Evolutionary conservation across 2,113 vertebrate genomes (phyloP).

Genomic region (Erythrocebus patas): DNA sequence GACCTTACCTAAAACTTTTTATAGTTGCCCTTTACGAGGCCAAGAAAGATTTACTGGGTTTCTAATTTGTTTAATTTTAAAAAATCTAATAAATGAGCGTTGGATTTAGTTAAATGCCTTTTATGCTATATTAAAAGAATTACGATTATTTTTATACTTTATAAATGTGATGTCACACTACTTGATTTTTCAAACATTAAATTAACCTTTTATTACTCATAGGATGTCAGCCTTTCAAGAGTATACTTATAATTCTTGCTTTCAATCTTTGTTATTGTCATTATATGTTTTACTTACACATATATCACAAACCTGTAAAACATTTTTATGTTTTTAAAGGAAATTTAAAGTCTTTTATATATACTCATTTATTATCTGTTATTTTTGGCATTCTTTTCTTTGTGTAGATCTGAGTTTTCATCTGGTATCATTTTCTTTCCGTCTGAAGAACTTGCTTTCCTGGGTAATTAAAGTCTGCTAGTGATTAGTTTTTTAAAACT

Average conservation of each 20-base stretch:
- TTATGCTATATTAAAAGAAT: not conserved
- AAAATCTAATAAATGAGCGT: not conserved
- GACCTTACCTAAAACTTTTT: not conserved
- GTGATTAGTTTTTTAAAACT: not conserved
- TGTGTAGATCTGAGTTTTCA: not conserved
- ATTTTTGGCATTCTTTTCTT: not conserved
- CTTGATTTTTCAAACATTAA: not conserved
- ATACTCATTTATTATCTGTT: not conserved
- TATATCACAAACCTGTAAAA: not conserved
- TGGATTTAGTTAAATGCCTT: not conserved
- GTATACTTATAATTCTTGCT: not conserved
- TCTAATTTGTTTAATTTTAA: not conserved
- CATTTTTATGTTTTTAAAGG: not conserved
- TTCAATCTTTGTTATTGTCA: not conserved
- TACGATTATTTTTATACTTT: not conserved
- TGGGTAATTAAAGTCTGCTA: not conserved
- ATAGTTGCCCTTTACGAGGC: not conserved
- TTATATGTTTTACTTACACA: not conserved
- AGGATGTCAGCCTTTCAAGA: not conserved
- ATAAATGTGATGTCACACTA: not conserved
- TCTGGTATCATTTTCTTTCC: not conserved
- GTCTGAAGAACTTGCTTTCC: not conserved
- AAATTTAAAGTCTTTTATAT: not conserved
- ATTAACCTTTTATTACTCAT: not conserved
- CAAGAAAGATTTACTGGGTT: not conserved